These are phyloP conservation scores for Heliconius sara DNA, from an alignment of 2,888 invertebrate species.

Conservation along the genomic window DNA sequence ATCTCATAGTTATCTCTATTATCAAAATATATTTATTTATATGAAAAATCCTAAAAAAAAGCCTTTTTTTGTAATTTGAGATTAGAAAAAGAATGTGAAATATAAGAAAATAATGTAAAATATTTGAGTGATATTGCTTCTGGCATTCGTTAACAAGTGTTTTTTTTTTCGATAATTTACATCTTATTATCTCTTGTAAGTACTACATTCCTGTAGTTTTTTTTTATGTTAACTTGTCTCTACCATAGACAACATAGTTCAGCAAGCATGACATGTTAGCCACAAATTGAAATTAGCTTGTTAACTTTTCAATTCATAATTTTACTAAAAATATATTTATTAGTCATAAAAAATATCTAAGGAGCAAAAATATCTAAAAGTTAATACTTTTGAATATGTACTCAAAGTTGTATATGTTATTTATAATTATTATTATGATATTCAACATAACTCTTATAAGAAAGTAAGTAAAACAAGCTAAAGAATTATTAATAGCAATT, in stretches of 20 bases:
- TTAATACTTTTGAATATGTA: background rate
- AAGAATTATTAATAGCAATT: no score
- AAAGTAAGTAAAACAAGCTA: no score
- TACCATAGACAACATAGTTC: background rate
- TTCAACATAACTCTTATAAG: background rate
- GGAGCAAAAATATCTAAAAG: background rate
- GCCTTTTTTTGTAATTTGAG: no score
- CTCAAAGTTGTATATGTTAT: background rate
- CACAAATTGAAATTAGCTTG: conserved; percentile 16
- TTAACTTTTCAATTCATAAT: background rate
- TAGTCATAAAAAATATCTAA: background rate
- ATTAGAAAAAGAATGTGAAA: no score
- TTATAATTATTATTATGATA: background rate
- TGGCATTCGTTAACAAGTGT: background rate
- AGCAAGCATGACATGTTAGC: conserved; percentile 14
- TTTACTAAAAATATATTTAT: background rate
- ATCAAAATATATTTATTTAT: no score
- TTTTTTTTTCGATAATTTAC: no score
- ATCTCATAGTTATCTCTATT: no score
- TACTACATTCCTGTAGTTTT: background rate
- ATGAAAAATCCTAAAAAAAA: no score
- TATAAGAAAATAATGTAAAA: no score
- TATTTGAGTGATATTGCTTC: background rate
- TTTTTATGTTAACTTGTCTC: background rate
- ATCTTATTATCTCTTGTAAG: background rate